Evolutionary conservation across 2,888 invertebrate genomes (phyloP).

Genomic region (Anthophora plumipes): DNA sequence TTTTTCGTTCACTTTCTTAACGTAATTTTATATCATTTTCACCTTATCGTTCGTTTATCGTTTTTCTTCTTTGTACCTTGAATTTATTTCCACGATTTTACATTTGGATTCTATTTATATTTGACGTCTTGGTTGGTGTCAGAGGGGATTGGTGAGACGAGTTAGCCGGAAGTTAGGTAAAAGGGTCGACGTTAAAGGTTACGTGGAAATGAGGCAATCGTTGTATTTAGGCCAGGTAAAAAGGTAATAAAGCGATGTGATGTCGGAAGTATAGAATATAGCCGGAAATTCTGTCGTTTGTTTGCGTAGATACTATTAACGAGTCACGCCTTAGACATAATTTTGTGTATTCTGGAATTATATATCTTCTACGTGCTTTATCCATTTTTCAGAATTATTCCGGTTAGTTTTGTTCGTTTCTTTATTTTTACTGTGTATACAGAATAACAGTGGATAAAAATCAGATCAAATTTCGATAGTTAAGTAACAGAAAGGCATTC

Average conservation of each 20-base stretch:
- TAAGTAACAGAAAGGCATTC: too few species aligned
- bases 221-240: conserved; percentile 15
- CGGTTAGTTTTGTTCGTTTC: neutral
- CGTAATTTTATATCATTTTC: too few species aligned
- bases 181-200: conserved; percentile 6
- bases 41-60: neutral
- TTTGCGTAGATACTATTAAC: conserved; percentile 5
- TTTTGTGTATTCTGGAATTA: neutral
- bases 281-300: conserved; percentile 33
- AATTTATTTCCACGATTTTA: neutral
- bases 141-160: neutral
- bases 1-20: neutral
- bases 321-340: neutral
- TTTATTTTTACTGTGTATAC: neutral
- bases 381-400: neutral
- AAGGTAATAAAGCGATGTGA: conserved; percentile 34
- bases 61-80: too few species aligned
- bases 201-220: conserved; percentile 28
- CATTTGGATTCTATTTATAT: neutral
- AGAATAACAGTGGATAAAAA: too few species aligned
- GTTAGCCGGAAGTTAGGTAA: neutral
- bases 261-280: conserved; percentile 31
- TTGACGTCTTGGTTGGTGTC: neutral
- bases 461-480: too few species aligned
- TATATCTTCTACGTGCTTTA: neutral